phyloP scores from a whole-genome alignment of 1,140 invertebrate genomes.

The Anastrepha ludens region DNA sequence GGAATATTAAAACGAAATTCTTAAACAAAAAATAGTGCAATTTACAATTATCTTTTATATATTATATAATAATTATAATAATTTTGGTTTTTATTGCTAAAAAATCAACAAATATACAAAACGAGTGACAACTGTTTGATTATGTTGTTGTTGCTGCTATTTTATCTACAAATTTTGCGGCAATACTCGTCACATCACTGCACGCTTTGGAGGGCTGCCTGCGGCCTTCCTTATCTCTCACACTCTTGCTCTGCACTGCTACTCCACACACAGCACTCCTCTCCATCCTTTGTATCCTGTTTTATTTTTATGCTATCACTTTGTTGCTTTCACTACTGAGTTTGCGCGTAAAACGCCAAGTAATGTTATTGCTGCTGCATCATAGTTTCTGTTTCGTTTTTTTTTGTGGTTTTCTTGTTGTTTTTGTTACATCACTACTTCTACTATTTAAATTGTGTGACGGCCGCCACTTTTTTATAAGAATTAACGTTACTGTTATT shows the following conservation, averaged over 20 bases:
- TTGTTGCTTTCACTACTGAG: constrained; percentile 45
- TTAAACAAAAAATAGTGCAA: constrained; percentile 23
- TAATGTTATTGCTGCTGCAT: constrained; percentile 36
- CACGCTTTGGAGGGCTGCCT: constrained; percentile 29
- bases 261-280: neutral
- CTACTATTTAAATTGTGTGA: constrained; percentile 25
- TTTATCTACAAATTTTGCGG: constrained; percentile 26
- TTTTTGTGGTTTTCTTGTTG: neutral
- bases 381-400: neutral
- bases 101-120: constrained; percentile 49
- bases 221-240: constrained; percentile 38
- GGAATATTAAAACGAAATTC: neutral
- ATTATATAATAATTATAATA: constrained; percentile 42
- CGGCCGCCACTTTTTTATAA: constrained; percentile 16
- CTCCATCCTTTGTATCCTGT: constrained; percentile 47
- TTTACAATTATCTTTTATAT: constrained; percentile 1
- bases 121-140: constrained; percentile 6
- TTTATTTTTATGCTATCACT: constrained; percentile 41
- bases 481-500: constrained; percentile 1
- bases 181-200: constrained; percentile 35
- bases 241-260: neutral
- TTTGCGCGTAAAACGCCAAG: constrained; percentile 41
- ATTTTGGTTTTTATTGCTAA: constrained; percentile 41
- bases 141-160: constrained; percentile 1
- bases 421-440: constrained; percentile 3